phyloP scores from a whole-genome alignment of 2,113 vertebrate species.

The Uropsilus gracilis region DNA sequence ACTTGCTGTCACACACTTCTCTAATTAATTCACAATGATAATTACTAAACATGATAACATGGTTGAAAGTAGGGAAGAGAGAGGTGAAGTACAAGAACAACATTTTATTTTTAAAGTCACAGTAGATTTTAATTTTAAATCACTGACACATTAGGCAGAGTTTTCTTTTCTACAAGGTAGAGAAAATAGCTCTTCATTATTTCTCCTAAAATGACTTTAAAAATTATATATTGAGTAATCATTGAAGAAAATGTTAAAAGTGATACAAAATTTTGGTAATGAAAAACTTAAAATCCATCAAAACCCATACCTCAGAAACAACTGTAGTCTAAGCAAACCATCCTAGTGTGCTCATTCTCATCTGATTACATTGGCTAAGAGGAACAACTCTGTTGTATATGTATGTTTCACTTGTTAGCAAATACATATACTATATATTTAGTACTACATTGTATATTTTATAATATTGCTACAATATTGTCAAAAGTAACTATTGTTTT shows the following conservation, averaged over 20 bases:
- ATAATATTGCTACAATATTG: not conserved
- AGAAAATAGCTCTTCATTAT: not conserved
- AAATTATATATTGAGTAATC: not conserved
- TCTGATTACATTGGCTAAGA: not conserved
- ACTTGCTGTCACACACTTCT: not conserved
- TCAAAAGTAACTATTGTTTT: too few species aligned
- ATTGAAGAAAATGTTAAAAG: not conserved
- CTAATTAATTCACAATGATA: not conserved
- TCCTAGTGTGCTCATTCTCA: too few species aligned
- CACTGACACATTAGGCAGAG: not conserved
- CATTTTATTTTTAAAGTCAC: not conserved
- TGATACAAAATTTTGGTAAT: not conserved
- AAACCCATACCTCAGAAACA: not conserved
- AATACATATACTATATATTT: not conserved
- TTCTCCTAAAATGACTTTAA: not conserved
- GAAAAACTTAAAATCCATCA: not conserved
- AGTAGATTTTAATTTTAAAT: not conserved
- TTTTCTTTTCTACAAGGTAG: not conserved
- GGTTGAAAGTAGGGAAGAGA: not conserved
- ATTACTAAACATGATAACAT: not conserved
- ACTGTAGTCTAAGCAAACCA: too few species aligned
- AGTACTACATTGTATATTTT: not conserved
- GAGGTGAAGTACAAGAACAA: not conserved
- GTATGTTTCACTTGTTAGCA: not conserved
- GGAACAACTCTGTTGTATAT: not conserved